phyloP scores from a whole-genome alignment of 2,113 vertebrate genomes.

The Dendrocopos noguchii region DNA sequence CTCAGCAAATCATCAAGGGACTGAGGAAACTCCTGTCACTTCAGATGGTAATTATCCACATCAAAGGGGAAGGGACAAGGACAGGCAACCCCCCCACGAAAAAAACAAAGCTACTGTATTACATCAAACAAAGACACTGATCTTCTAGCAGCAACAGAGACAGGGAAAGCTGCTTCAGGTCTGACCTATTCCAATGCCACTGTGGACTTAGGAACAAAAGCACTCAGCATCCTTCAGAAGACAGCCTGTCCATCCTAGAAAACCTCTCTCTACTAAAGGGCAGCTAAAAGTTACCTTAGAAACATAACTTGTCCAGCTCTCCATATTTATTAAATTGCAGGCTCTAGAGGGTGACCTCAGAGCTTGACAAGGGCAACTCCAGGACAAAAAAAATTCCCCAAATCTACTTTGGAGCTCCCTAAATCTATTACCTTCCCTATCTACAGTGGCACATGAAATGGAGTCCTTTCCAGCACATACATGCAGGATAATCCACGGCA shows the following conservation, averaged over 20 bases:
- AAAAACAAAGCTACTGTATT: neutral
- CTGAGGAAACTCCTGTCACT: neutral
- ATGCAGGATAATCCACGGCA: neutral
- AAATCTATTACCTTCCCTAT: neutral
- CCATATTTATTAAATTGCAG: conserved; percentile 14
- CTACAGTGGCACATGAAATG: neutral
- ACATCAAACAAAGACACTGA: neutral
- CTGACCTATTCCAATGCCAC: neutral
- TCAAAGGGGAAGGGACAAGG: neutral
- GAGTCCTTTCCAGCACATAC: neutral
- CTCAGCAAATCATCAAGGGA: neutral
- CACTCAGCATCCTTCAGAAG: neutral
- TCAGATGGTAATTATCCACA: neutral
- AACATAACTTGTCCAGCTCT: neutral
- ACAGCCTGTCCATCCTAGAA: neutral
- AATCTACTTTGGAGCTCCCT: neutral
- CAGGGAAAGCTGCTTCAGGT: neutral
- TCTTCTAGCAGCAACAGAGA: neutral
- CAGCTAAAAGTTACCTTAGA: conserved; percentile 15
- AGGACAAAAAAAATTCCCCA: neutral
- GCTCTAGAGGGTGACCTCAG: neutral
- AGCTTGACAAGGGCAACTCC: neutral
- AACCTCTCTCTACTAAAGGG: neutral
- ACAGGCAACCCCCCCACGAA: neutral
- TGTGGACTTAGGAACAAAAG: neutral